Evolutionary conservation across 1,140 invertebrate species (phyloP).

Genomic region (Drosophila watanabei): DNA sequence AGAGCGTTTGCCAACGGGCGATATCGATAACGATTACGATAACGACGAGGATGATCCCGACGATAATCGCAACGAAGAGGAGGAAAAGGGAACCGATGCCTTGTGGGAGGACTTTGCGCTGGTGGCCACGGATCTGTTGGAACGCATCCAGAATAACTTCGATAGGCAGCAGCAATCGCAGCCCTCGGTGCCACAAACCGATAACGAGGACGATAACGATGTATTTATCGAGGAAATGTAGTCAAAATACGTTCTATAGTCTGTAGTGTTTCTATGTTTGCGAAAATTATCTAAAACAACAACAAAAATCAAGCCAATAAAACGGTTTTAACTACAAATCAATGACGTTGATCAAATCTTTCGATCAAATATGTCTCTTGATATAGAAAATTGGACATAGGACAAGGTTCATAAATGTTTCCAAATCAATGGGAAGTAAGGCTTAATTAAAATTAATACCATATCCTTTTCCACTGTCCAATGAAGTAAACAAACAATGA

Average conservation of each 20-base stretch:
- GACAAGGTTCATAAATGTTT: not conserved
- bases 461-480: not conserved
- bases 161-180: constrained; percentile 58
- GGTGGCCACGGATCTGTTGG: constrained; percentile 88
- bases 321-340: not conserved
- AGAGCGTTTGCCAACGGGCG: constrained; percentile 85
- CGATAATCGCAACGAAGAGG: not conserved
- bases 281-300: constrained; percentile 11
- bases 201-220: constrained; percentile 66
- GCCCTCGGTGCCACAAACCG: not conserved
- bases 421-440: not conserved
- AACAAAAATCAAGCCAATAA: constrained; percentile 17
- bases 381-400: not conserved
- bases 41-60: constrained; percentile 20
- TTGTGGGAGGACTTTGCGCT: constrained; percentile 89
- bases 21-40: constrained; percentile 29
- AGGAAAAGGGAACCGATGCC: constrained; percentile 43
- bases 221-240: constrained; percentile 83
- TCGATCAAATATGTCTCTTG: not conserved
- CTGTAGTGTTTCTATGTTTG: constrained; percentile 35
- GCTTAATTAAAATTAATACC: not conserved
- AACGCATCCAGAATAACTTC: constrained; percentile 85
- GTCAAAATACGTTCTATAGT: constrained; percentile 14
- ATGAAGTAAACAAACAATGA: constrained; percentile 1
- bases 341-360: not conserved